Evolutionary conservation across 1,140 invertebrate genomes (phyloP), one percentile per base, ranked within the genome.

Genomic region (Nebria ingens): DNA sequence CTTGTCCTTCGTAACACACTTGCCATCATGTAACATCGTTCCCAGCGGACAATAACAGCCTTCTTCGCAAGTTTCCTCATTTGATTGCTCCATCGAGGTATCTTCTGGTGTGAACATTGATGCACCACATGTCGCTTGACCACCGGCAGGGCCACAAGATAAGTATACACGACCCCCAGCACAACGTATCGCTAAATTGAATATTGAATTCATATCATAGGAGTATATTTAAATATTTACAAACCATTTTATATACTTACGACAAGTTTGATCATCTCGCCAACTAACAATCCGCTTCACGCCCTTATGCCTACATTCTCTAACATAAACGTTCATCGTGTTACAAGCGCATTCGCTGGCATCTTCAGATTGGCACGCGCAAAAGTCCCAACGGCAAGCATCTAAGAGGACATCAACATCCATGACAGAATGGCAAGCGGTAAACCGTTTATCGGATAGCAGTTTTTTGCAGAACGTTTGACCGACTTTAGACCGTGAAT

Each of bases 31-130:
- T 4, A 87, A 70, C 1, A 89, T 77, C 0, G 80, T 82, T 0
- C 85, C 86, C 13, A 75, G 67, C 0, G 89, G 87, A 72, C 91
- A 95, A 70, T 86, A 91, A 66, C 91, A 95, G 3, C 91, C 91
- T 65, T 93, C 89, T 21, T 86, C 82, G 64, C 91, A 93, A 12
- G 72, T n/a, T 69, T 0, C 58, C 13, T 60, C 61, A n/a, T 69
- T n/a, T n/a, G n/a, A n/a, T n/a, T n/a, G n/a, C n/a, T n/a, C n/a
- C n/a, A n/a, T n/a, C n/a, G 40, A 45, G 9, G 15, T 9, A 4
- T 65, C 57, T 0, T 65, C 56, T 1, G 4, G 3, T 1, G 4
- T 22, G 13, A 19, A n/a, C 21, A 21, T 17, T 1, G 71, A 68
- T 19, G 69, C 68, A 2, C 71, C 69, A 53, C 75, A 76, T 49